Conservation (phyloP, 2,888 invertebrate genomes). For the Agonopterix arenella region DNA sequence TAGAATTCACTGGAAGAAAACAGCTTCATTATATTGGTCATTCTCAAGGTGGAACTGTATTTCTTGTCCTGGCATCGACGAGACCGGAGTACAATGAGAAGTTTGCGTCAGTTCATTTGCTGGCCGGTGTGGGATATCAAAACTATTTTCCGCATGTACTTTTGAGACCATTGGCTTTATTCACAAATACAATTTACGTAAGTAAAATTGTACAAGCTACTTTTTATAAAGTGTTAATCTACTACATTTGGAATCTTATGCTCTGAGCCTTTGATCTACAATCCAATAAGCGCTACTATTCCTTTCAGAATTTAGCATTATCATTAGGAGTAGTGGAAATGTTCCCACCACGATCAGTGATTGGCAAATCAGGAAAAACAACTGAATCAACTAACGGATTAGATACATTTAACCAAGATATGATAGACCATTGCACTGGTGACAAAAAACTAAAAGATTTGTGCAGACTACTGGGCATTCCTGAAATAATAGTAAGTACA, state of each 20-base stretch:
- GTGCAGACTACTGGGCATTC: conserved; percentile 25
- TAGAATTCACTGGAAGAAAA: conserved; percentile 11
- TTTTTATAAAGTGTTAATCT: too few relatives aligned
- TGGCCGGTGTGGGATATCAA: conserved; percentile 20
- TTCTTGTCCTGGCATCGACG: conserved; percentile 14
- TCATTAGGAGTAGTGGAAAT: conserved; percentile 32
- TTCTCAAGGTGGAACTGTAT: conserved; percentile 19
- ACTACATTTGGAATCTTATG: too few relatives aligned
- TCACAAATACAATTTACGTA: conserved; percentile 11
- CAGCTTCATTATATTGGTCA: conserved; percentile 24
- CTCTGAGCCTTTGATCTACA: too few relatives aligned
- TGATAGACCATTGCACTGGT: conserved; percentile 23
- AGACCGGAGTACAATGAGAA: conserved; percentile 18
- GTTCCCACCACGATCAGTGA: conserved; percentile 19
- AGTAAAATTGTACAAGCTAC: conserved; percentile 3
- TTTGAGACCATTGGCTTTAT: conserved; percentile 3
- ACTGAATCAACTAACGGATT: neutral
- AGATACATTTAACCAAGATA: neutral
- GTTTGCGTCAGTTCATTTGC: conserved; percentile 16
- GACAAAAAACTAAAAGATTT: conserved; percentile 15
- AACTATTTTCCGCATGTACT: conserved; percentile 13
- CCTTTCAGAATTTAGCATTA: conserved; percentile 26
- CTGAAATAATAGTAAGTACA: conserved; percentile 23
- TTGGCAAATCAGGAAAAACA: neutral
- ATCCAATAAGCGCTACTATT: neutral